Percentiles rank a stretch among this genome's conserved stretches.
These are phyloP conservation scores for Prosapia bicincta DNA, from an alignment of 2,888 invertebrate genomes.

Conservation along the genomic window DNA sequence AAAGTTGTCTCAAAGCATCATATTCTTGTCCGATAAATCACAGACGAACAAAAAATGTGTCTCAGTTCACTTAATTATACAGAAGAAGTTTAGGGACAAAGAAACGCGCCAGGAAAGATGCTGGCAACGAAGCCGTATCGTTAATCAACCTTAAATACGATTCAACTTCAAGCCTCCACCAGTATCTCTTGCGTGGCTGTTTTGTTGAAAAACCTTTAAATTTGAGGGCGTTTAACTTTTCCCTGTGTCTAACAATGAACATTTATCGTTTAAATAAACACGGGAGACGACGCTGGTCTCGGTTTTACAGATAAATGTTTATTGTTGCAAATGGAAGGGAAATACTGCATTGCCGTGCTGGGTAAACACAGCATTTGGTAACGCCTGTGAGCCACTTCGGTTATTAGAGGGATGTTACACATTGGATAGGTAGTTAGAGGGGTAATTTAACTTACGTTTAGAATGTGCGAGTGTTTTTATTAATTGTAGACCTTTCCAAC, in stretches of 20 bases:
- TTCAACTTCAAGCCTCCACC: neutral
- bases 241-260: neutral
- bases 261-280: constrained; percentile 2
- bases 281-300: neutral
- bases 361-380: neutral
- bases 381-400: too few species aligned
- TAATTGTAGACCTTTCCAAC: too few species aligned
- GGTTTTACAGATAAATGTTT: neutral
- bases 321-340: neutral
- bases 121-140: neutral
- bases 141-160: neutral
- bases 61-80: neutral
- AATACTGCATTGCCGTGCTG: neutral
- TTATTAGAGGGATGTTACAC: too few species aligned
- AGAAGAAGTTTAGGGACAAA: neutral
- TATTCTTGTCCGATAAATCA: neutral
- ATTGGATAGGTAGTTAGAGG: too few species aligned
- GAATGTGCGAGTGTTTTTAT: too few species aligned
- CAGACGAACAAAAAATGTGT: neutral
- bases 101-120: neutral
- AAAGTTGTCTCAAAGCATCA: too few species aligned
- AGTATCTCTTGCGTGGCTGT: neutral
- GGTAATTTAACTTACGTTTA: too few species aligned
- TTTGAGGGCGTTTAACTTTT: neutral
- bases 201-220: neutral